Evolutionary conservation across 2,888 invertebrate genomes (phyloP).

Genomic region (Uropetala carovei): DNA sequence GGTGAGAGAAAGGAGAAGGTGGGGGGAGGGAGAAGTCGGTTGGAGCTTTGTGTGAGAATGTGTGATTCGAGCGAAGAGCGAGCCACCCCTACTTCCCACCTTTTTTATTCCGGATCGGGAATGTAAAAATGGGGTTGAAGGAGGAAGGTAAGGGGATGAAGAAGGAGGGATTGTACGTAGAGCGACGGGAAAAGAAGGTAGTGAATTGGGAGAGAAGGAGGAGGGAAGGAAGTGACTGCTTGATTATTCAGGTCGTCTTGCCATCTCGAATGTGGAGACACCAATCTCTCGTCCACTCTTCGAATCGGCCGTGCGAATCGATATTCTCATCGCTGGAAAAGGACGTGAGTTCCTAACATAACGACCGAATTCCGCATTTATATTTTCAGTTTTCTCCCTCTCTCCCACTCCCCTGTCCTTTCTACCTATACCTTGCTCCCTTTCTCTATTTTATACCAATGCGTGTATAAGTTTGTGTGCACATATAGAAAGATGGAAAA

Average conservation of each 20-base stretch:
- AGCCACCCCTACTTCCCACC: neutral
- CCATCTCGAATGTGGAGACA: conserved; percentile 53
- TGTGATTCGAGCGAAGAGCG: neutral
- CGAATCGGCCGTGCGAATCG: conserved; percentile 53
- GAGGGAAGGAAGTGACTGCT: conserved; percentile 42
- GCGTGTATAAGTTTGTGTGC: neutral
- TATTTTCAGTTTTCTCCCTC: neutral
- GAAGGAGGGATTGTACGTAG: neutral
- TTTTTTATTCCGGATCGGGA: conserved; percentile 8
- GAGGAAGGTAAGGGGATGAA: neutral
- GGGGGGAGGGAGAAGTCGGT: neutral
- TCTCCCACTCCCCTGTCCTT: neutral
- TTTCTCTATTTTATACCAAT: neutral
- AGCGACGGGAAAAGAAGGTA: neutral
- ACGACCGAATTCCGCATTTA: conserved; percentile 55
- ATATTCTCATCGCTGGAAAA: conserved; percentile 52
- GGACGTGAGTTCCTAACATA: conserved; percentile 56
- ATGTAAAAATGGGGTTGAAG: neutral
- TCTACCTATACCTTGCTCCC: neutral
- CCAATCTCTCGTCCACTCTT: conserved; percentile 56
- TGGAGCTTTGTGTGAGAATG: neutral
- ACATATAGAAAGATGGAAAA: no score
- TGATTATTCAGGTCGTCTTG: conserved; percentile 63
- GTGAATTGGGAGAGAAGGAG: neutral
- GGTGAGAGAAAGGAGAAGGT: neutral